Base-by-base conservation (phyloP, 92 coral and sea anemone genomes). In the Scolanthus callimorphus region DNA sequence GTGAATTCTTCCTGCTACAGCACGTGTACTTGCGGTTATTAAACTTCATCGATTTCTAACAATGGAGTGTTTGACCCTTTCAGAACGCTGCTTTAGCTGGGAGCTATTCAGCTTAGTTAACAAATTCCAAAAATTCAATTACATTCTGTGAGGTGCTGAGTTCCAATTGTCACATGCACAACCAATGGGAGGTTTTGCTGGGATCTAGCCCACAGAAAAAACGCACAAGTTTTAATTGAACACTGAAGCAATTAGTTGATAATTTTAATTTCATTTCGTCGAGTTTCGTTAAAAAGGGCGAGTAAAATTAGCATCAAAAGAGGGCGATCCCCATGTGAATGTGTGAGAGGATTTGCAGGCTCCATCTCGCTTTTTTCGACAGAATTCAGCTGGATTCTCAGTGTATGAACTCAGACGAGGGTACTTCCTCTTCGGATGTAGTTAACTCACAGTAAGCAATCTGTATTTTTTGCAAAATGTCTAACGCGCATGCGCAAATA, bases 401-500 rank as follows among this genome's bases (percentile, higher is more conserved):
- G n/a, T n/a, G n/a, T n/a, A n/a, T n/a, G n/a, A n/a, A n/a, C n/a
- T n/a, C n/a, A n/a, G n/a, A n/a, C n/a, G n/a, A n/a, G n/a, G n/a
- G n/a, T n/a, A n/a, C n/a, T n/a, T n/a, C n/a, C n/a, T n/a, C n/a
- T n/a, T n/a, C n/a, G n/a, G n/a, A n/a, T n/a, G n/a, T n/a, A n/a
- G n/a, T n/a, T n/a, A n/a, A n/a, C n/a, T n/a, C n/a, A n/a, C n/a
- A n/a, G n/a, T n/a, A n/a, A n/a, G n/a, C n/a, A n/a, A n/a, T n/a
- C n/a, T n/a, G n/a, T n/a, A n/a, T n/a, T n/a, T n/a, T n/a, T n/a
- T n/a, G n/a, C n/a, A n/a, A n/a, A n/a, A n/a, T n/a, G n/a, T n/a
- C n/a, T n/a, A n/a, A n/a, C n/a, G 96, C 96, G 96, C 96, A 88
- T 88, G 96, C 96, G 96, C 90, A 63, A 25, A 29, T 3, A 20